Base-by-base conservation (phyloP, 53 echinoderm and acorn worm species). In the Antedon mediterranea region DNA sequence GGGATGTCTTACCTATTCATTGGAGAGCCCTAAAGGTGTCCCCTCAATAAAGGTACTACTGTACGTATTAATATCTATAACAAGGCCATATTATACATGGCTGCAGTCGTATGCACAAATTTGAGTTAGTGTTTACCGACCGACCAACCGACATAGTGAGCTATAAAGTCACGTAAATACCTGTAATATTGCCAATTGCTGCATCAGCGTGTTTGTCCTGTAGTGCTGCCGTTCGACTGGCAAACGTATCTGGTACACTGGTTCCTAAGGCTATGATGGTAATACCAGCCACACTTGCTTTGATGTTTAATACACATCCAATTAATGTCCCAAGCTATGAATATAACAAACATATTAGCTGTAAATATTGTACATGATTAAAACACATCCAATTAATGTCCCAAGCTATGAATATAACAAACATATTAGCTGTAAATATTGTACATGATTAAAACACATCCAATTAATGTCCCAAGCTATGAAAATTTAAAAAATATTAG, bases 181-280 rank as follows among this genome's bases (percentile, higher is more conserved):
- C 98, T 82, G 98, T 97, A 28, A 97, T 93, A 73, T 97, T 97
- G 72, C 98, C 98, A 71, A 97, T 97, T 9, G 98, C 92, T 31
- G 98, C 98, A 79, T 97, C 98, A 20, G 98, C 98, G 74, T 87
- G 81, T 76, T 93, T 84, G 72, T 97, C 98, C 20, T 93, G 92
- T 30, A 93, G 81, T 43, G 98, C 90, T 6, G 98, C 98, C 33
- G 90, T 97, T 9, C 98, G 75, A 32, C 98, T 97, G 70, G 98
- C 98, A 72, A 97, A 97, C 1, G 75, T 86, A 78, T 97, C 98
- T 11, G 98, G 98, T 76, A 97, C 89, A 74, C 92, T 92, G 75
- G 92, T 92, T 23, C 98, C 98, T 30, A 97, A 84, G 32, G 98
- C 98, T 73, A 97, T 83, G 72, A 97, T 92, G 34, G 98, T 92